phyloP scores from a whole-genome alignment of 2,888 invertebrate genomes.

The Nemurella pictetii region DNA sequence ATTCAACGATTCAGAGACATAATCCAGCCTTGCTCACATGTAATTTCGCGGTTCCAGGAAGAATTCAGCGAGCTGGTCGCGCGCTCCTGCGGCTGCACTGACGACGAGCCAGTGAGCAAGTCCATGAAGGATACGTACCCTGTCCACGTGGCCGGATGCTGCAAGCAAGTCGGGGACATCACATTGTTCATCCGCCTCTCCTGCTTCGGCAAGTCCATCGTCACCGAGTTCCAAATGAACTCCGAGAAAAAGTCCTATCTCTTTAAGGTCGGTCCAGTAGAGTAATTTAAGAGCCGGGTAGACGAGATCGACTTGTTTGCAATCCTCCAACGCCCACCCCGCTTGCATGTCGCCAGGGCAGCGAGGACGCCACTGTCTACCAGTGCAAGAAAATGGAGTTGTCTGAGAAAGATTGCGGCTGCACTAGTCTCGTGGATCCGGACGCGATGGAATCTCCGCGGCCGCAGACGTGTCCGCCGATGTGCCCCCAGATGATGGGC shows the following conservation, averaged over 20 bases:
- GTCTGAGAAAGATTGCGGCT: slow-evolving; percentile 14
- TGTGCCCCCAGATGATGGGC: not conserved
- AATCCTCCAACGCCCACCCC: not conserved
- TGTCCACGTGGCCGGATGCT: slow-evolving; percentile 3
- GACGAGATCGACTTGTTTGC: not conserved
- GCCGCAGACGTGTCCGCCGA: not conserved
- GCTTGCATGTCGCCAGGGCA: not conserved
- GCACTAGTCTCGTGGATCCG: slow-evolving; percentile 8
- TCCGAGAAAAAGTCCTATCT: slow-evolving; percentile 33
- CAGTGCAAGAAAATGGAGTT: slow-evolving; percentile 33
- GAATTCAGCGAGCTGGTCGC: not conserved
- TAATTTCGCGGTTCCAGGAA: not conserved
- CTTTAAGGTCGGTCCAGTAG: slow-evolving; percentile 28
- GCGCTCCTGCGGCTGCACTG: not conserved
- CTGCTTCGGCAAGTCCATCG: slow-evolving; percentile 37
- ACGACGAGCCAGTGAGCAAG: slow-evolving; percentile 20
- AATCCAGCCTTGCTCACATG: no score
- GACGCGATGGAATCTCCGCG: not conserved
- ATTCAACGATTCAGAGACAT: no score
- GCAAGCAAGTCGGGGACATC: slow-evolving; percentile 33
- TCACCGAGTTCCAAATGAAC: slow-evolving; percentile 38
- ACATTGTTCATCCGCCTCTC: slow-evolving; percentile 35
- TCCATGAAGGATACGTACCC: slow-evolving; percentile 30
- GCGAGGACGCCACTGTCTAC: slow-evolving; percentile 21
- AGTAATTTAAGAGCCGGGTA: not conserved